phyloP scores from a whole-genome alignment of 2,797 vertebrate species.

The Delichon dasypus region DNA sequence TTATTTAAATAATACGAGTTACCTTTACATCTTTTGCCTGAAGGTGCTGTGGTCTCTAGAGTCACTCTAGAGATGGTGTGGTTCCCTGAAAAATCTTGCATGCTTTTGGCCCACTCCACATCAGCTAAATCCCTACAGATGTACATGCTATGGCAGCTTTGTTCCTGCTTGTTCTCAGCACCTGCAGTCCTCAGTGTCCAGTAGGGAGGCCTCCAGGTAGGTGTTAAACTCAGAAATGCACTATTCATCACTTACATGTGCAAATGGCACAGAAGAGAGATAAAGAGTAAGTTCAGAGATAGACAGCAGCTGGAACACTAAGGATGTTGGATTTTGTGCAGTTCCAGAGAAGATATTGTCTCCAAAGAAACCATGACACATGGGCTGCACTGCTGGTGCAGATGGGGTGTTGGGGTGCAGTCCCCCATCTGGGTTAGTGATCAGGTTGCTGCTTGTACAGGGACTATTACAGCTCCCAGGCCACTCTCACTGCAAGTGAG shows the following conservation, averaged over 20 bases:
- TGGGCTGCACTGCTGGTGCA: neutral
- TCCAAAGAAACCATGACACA: fast-evolving
- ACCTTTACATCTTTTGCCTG: neutral
- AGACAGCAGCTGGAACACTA: neutral
- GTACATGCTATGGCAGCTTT: neutral
- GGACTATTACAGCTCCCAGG: neutral
- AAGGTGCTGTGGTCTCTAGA: neutral
- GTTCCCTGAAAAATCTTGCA: neutral
- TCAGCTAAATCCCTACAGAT: neutral
- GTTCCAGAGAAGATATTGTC: neutral
- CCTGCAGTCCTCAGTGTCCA: neutral
- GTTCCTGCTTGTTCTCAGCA: neutral
- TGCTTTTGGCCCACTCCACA: neutral
- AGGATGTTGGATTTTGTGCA: neutral
- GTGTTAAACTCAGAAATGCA: neutral
- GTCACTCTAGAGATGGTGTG: neutral
- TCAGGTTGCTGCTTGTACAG: neutral
- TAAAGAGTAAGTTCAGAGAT: neutral
- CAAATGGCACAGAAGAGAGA: neutral
- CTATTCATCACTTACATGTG: neutral
- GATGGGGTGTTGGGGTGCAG: neutral
- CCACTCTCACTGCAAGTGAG: neutral
- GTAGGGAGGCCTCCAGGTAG: neutral
- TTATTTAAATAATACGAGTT: neutral
- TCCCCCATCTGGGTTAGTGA: neutral